phyloP scores from a whole-genome alignment of 2,797 vertebrate species.

The Odontamblyopus rebecca region DNA sequence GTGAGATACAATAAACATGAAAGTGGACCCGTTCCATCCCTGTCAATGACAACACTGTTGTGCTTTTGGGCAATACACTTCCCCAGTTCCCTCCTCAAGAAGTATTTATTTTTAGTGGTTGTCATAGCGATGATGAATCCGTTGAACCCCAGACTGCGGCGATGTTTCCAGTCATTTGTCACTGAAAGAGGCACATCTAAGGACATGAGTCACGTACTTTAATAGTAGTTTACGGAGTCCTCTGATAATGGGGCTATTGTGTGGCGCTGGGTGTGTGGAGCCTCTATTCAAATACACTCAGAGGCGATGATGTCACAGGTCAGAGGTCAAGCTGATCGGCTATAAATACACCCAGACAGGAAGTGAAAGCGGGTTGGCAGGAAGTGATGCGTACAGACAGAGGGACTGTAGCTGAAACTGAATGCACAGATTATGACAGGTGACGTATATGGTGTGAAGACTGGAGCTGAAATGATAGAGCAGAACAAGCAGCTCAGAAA shows the following conservation, averaged over 20 bases:
- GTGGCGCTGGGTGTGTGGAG: not conserved
- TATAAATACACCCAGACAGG: not conserved
- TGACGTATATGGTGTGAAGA: not conserved
- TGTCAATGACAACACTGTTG: too few relatives aligned
- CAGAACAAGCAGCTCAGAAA: too few relatives aligned
- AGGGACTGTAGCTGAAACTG: not conserved
- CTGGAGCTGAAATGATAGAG: not conserved
- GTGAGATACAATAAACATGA: too few relatives aligned
- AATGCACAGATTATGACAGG: not conserved
- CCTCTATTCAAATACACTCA: not conserved
- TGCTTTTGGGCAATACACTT: too few relatives aligned
- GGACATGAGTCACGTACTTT: not conserved
- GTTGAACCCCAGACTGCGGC: not conserved
- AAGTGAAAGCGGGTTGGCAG: slow-evolving; percentile 1
- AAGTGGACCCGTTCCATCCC: too few relatives aligned
- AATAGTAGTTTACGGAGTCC: not conserved
- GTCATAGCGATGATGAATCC: not conserved
- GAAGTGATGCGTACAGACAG: not conserved
- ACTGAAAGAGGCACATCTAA: not conserved
- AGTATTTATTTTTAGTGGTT: not conserved
- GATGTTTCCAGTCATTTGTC: not conserved
- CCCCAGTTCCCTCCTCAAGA: not conserved
- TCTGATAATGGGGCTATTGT: not conserved
- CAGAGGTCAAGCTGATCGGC: not conserved
- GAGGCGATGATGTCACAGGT: slow-evolving; percentile 4